These are phyloP conservation scores for Telmatherina bonti DNA, from an alignment of 2,797 vertebrate species.

Conservation along the genomic window DNA sequence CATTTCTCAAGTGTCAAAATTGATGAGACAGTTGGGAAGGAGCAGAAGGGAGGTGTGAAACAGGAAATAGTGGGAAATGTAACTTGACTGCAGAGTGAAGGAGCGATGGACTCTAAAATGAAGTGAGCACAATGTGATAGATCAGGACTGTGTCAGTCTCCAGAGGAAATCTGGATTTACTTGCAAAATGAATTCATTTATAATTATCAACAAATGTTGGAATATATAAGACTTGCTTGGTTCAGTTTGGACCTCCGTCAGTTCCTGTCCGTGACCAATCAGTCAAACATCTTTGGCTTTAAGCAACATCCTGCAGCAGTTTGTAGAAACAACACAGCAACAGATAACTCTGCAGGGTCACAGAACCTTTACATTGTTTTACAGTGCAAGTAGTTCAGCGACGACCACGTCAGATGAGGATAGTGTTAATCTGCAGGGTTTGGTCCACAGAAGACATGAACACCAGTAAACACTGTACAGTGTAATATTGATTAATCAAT, in stretches of 20 bases:
- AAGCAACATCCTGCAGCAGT: not conserved
- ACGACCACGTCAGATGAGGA: not conserved
- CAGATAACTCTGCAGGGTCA: too few relatives aligned
- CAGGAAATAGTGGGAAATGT: slow-evolving; percentile 16
- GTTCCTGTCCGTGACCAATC: not conserved
- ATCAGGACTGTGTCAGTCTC: not conserved
- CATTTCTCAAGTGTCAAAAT: slow-evolving; percentile 30
- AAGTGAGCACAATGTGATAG: not conserved
- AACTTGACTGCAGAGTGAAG: slow-evolving; percentile 25
- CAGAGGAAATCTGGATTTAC: not conserved
- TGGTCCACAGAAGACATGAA: not conserved
- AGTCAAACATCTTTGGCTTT: not conserved
- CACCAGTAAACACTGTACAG: not conserved
- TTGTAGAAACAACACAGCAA: too few relatives aligned
- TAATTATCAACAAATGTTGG: not conserved
- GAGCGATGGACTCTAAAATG: not conserved
- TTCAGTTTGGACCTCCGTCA: not conserved
- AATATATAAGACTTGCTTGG: not conserved
- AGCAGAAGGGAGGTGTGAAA: slow-evolving; percentile 19
- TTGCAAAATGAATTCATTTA: not conserved
- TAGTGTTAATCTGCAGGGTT: not conserved
- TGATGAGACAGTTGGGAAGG: not conserved
- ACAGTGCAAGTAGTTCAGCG: not conserved
- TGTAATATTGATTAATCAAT: too few relatives aligned
- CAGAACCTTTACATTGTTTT: not conserved